Evolutionary conservation across 1,140 invertebrate species (phyloP).

Genomic region (Leucophenga varia): DNA sequence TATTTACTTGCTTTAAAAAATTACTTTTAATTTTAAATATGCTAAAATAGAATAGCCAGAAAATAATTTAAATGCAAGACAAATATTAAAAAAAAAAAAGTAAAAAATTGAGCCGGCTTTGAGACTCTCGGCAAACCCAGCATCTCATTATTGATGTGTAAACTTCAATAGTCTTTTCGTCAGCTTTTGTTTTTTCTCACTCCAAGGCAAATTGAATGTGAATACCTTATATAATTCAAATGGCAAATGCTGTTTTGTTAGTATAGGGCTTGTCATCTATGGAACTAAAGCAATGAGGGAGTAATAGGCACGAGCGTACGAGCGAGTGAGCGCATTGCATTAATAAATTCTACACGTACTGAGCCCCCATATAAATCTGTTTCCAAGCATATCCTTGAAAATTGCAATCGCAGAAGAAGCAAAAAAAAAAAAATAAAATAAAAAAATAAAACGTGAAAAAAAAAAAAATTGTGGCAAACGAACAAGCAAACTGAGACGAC

Average conservation of each 20-base stretch:
- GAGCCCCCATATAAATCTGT: slow-evolving; percentile 50
- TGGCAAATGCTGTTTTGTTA: slow-evolving; percentile 18
- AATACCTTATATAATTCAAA: slow-evolving; percentile 34
- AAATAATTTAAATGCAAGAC: slow-evolving; percentile 28
- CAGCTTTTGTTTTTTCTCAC: not conserved
- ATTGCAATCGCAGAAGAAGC: slow-evolving; percentile 47
- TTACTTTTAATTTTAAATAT: slow-evolving; percentile 20
- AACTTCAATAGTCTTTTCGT: slow-evolving; percentile 34
- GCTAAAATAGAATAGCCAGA: slow-evolving; percentile 7
- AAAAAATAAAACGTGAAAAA: slow-evolving; percentile 8
- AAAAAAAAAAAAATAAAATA: slow-evolving; percentile 13
- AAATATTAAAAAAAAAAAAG: no score
- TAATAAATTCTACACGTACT: slow-evolving; percentile 51
- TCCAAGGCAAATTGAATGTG: not conserved
- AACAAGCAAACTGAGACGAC: no score
- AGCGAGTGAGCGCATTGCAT: slow-evolving; percentile 20
- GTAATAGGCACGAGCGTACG: slow-evolving; percentile 1
- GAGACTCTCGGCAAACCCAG: slow-evolving; percentile 14
- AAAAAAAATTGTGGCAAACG: slow-evolving; percentile 15
- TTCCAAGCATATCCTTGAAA: slow-evolving; percentile 55
- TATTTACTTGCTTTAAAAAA: no score
- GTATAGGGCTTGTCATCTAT: slow-evolving; percentile 14
- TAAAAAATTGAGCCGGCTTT: no score
- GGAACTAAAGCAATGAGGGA: slow-evolving; percentile 10
- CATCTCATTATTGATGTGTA: slow-evolving; percentile 33